Evolutionary conservation across 2,888 invertebrate genomes (phyloP).

Genomic region (Gymnosoma rotundatum): DNA sequence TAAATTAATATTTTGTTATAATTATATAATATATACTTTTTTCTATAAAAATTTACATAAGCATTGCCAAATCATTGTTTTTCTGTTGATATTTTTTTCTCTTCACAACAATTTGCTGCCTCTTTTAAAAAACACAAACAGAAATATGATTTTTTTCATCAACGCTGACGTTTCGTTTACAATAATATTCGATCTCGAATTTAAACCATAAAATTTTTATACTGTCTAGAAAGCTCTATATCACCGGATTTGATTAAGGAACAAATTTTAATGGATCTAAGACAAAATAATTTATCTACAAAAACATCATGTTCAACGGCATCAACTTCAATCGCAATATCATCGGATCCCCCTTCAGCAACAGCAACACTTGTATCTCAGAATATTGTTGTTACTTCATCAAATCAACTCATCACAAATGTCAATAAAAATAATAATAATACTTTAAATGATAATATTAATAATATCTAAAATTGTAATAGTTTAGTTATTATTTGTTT

Average conservation of each 20-base stretch:
- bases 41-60: too few relatives aligned
- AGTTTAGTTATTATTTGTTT: neutral
- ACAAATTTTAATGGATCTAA: constrained; percentile 66
- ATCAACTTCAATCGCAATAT: constrained; percentile 17
- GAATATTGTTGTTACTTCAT: constrained; percentile 61
- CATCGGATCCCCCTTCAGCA: constrained; percentile 33
- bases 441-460: constrained; percentile 39
- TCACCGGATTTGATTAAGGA: constrained; percentile 60
- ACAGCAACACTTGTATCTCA: constrained; percentile 50
- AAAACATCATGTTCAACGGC: constrained; percentile 39
- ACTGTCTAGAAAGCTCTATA: constrained; percentile 47
- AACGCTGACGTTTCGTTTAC: constrained; percentile 21
- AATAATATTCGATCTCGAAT: neutral
- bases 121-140: neutral
- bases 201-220: constrained; percentile 15
- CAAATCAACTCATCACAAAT: constrained; percentile 52
- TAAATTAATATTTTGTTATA: neutral
- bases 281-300: constrained; percentile 58
- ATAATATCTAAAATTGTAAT: constrained; percentile 62
- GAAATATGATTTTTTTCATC: constrained; percentile 20
- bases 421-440: constrained; percentile 40
- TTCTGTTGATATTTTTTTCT: constrained; percentile 14
- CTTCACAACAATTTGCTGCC: constrained; percentile 10
- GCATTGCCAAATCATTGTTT: neutral
- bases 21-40: constrained; percentile 9